Evolutionary conservation across 2,888 invertebrate species (phyloP).

Genomic region (Leptinotarsa tumamoca): DNA sequence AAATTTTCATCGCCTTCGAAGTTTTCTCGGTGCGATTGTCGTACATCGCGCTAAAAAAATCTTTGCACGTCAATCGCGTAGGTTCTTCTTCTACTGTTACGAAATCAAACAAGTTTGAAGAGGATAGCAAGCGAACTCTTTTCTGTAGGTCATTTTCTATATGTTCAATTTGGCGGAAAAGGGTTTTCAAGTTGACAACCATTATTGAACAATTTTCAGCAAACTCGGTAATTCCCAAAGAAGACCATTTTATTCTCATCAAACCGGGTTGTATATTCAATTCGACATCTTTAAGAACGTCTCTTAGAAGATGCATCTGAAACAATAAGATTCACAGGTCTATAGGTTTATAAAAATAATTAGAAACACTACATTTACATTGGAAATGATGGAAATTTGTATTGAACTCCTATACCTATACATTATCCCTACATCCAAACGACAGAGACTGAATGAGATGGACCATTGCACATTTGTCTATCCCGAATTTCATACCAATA

Average conservation of each 20-base stretch:
- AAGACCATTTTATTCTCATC: constrained; percentile 87
- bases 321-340: constrained; percentile 35
- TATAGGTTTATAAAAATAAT: neutral
- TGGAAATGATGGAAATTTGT: too few species aligned
- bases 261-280: constrained; percentile 83
- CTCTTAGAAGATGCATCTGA: constrained; percentile 76
- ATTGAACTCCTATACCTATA: too few species aligned
- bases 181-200: constrained; percentile 73
- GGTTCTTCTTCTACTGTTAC: constrained; percentile 50
- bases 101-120: constrained; percentile 72
- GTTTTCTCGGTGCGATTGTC: constrained; percentile 76
- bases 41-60: constrained; percentile 80
- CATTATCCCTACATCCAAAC: too few species aligned
- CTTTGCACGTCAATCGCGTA: constrained; percentile 64
- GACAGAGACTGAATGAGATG: too few species aligned
- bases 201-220: constrained; percentile 70
- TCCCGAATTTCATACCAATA: too few species aligned
- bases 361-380: too few species aligned
- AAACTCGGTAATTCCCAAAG: constrained; percentile 84
- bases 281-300: constrained; percentile 78
- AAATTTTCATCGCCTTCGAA: constrained; percentile 77
- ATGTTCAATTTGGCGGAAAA: constrained; percentile 78
- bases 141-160: constrained; percentile 74
- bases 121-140: constrained; percentile 70
- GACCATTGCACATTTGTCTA: too few species aligned